Conservation (phyloP, 2,888 invertebrate genomes). For the Danaus chrysippus region DNA sequence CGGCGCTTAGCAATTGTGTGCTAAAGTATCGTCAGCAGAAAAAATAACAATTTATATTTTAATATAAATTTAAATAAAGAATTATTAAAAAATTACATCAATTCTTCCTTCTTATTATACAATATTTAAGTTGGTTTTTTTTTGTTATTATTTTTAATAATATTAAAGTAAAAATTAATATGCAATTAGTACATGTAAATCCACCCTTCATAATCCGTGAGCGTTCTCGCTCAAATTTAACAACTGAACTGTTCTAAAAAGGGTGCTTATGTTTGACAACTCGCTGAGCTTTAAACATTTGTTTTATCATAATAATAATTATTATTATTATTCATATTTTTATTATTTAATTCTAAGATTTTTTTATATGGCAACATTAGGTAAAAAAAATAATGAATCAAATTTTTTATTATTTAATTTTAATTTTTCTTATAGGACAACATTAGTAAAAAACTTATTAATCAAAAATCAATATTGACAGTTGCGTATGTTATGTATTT, state of each 20-base stretch:
- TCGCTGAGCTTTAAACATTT: conserved; percentile 20
- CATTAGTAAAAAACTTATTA: too few species aligned
- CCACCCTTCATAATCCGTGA: conserved; percentile 31
- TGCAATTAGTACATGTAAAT: conserved; percentile 28
- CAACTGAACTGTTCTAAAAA: conserved; percentile 32
- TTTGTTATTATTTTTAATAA: background rate
- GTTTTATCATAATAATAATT: background rate
- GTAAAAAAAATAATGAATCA: too few species aligned
- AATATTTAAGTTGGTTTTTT: background rate
- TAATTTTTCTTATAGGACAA: too few species aligned
- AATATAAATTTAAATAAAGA: background rate
- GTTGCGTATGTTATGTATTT: too few species aligned
- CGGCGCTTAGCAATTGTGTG: conserved; percentile 54
- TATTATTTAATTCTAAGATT: too few species aligned
- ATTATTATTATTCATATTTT: background rate
- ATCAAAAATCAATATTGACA: too few species aligned
- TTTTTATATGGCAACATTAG: too few species aligned
- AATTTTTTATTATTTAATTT: too few species aligned
- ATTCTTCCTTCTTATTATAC: background rate
- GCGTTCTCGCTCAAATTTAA: conserved; percentile 34
- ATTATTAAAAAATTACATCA: too few species aligned
- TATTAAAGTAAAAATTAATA: conserved; percentile 13
- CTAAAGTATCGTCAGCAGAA: conserved; percentile 49
- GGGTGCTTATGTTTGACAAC: conserved; percentile 13
- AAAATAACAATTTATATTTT: conserved; percentile 12